phyloP scores from a whole-genome alignment of 2,797 vertebrate genomes.

The Anomalospiza imberbis region DNA sequence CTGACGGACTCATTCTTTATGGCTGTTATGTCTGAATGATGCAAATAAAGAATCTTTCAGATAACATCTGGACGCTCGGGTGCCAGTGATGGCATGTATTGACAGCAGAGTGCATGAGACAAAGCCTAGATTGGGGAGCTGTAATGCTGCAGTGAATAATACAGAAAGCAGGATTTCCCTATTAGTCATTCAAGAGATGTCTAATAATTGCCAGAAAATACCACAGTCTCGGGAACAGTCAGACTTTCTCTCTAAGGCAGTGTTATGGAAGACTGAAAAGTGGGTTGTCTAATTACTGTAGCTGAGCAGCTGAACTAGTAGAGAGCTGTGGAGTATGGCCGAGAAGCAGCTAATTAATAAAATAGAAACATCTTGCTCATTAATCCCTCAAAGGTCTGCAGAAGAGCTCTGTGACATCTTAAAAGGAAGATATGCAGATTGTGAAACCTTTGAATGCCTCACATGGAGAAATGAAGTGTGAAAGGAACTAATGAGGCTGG shows the following conservation, averaged over 20 bases:
- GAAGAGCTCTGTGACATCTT: slow-evolving; percentile 26
- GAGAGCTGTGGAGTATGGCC: background rate
- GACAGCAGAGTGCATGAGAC: background rate
- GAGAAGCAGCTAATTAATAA: slow-evolving; percentile 51
- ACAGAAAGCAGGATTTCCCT: background rate
- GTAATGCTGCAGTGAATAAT: background rate
- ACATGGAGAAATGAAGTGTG: slow-evolving; percentile 20
- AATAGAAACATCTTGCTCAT: background rate
- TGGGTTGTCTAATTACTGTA: slow-evolving; percentile 31
- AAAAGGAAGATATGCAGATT: slow-evolving; percentile 37
- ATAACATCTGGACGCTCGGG: background rate
- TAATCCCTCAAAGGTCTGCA: slow-evolving; percentile 38
- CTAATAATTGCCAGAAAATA: slow-evolving; percentile 27
- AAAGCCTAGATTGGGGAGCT: background rate
- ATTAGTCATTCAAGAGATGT: slow-evolving; percentile 25
- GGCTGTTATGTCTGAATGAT: background rate
- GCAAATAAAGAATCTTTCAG: slow-evolving; percentile 30
- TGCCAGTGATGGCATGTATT: background rate
- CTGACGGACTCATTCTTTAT: background rate
- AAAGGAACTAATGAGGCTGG: slow-evolving; percentile 33
- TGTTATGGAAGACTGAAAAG: slow-evolving; percentile 1
- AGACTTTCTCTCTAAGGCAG: background rate
- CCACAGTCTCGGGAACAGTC: background rate
- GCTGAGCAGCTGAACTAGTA: slow-evolving; percentile 20
- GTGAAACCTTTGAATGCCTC: slow-evolving; percentile 7